phyloP scores from a whole-genome alignment of 2,113 vertebrate genomes.

The Oreochromis tanganicae region DNA sequence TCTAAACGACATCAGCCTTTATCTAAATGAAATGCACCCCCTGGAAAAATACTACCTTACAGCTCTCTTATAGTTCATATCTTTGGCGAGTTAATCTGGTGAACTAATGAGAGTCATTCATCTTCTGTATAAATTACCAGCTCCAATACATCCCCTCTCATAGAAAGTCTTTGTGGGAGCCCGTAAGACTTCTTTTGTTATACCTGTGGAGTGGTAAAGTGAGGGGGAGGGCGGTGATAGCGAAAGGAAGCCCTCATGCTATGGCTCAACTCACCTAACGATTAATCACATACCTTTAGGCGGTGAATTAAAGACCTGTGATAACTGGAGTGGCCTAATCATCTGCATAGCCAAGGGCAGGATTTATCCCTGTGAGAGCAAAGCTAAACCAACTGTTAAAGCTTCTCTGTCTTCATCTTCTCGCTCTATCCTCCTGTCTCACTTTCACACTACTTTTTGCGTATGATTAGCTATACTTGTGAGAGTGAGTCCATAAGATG shows the following conservation, averaged over 20 bases:
- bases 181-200: conserved; percentile 67
- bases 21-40: not conserved
- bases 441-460: not conserved
- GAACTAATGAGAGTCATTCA: conserved; percentile 63
- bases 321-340: conserved; percentile 67
- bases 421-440: not conserved
- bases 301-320: conserved; percentile 69
- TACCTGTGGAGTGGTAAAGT: conserved; percentile 63
- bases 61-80: conserved; percentile 3
- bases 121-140: conserved; percentile 56
- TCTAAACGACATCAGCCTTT: not conserved
- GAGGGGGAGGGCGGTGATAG: conserved; percentile 39
- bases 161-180: conserved; percentile 34
- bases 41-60: not conserved
- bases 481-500: not conserved
- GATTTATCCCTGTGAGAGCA: conserved; percentile 50
- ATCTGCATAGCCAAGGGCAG: conserved; percentile 62
- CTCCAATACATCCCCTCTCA: conserved; percentile 28
- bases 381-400: conserved; percentile 56
- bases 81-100: conserved; percentile 39
- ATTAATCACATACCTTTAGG: conserved; percentile 73
- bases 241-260: conserved; percentile 31
- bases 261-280: conserved; percentile 67
- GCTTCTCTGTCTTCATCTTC: not conserved
- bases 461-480: not conserved